Conservation (phyloP, 2,797 vertebrate species). For the Echiichthys vipera region DNA sequence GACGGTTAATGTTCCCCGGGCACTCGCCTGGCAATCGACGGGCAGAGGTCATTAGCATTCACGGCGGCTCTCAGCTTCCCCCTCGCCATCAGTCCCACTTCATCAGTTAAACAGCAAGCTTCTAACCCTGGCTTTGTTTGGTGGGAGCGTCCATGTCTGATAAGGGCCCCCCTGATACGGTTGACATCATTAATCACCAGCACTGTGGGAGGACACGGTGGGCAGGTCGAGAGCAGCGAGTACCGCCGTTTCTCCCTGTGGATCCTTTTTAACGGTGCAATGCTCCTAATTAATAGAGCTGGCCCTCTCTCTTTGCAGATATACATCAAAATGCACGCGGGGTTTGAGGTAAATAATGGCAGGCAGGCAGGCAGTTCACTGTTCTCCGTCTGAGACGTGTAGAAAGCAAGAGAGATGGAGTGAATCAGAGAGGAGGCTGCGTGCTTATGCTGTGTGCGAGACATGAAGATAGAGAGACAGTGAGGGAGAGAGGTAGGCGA, state of each 20-base stretch:
- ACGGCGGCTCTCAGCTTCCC: constrained; percentile 38
- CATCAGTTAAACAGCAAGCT: constrained; percentile 77
- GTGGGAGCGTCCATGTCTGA: constrained; percentile 75
- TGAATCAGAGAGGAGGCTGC: not conserved
- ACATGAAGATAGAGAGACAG: constrained; percentile 7
- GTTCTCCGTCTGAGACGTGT: constrained; percentile 11
- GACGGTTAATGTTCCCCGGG: constrained; percentile 36
- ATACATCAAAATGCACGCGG: constrained; percentile 49
- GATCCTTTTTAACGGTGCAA: constrained; percentile 61
- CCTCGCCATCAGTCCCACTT: constrained; percentile 67
- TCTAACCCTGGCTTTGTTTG: constrained; percentile 77
- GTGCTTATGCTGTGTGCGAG: not conserved
- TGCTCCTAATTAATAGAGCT: constrained; percentile 73
- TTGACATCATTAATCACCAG: constrained; percentile 81
- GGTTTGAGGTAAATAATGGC: constrained; percentile 55
- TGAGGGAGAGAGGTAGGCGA: not conserved
- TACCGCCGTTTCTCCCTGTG: constrained; percentile 53
- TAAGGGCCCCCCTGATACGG: constrained; percentile 75
- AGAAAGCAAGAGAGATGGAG: constrained; percentile 14
- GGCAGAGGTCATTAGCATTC: constrained; percentile 72
- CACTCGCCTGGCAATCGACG: constrained; percentile 38
- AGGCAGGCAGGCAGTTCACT: constrained; percentile 15
- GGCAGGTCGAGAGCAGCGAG: constrained; percentile 64
- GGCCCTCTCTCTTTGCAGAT: constrained; percentile 49
- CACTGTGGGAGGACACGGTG: constrained; percentile 71